phyloP scores from a whole-genome alignment of 2,113 vertebrate genomes.

The Empidonax alnorum region DNA sequence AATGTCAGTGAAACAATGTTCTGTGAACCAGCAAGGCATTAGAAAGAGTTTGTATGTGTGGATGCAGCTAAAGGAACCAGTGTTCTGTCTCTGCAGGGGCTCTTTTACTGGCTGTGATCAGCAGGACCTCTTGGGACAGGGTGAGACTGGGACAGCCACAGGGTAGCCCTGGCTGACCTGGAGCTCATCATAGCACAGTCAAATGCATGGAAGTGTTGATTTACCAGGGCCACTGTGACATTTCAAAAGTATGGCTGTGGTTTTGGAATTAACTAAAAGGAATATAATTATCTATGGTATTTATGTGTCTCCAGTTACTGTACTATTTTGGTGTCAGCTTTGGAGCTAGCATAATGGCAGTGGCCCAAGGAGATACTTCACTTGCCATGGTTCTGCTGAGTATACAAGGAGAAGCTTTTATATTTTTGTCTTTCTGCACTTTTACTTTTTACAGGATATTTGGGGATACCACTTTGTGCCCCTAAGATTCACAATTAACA shows the following conservation, averaged over 20 bases:
- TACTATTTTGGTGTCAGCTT: not conserved
- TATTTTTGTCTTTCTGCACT: not conserved
- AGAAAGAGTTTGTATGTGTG: not conserved
- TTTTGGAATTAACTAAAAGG: not conserved
- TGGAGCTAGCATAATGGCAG: not conserved
- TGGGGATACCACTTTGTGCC: not conserved
- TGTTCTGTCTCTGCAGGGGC: not conserved
- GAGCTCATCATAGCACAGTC: not conserved
- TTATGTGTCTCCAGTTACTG: conserved; percentile 8
- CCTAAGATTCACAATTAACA: not conserved
- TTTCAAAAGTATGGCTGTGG: not conserved
- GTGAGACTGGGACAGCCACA: accelerated
- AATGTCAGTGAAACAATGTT: not conserved
- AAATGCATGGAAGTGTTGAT: not conserved
- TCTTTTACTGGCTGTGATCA: not conserved
- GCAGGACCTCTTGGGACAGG: not conserved
- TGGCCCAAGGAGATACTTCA: not conserved
- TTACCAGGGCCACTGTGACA: conserved; percentile 2
- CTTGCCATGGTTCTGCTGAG: not conserved
- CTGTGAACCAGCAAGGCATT: not conserved
- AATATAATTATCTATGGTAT: conserved; percentile 7
- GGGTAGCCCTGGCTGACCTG: not conserved
- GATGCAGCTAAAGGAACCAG: not conserved
- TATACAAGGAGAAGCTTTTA: not conserved
- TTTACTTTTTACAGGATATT: not conserved